These are phyloP conservation scores for Saguinus oedipus DNA, from an alignment of 2,797 vertebrate species.

Conservation along the genomic window DNA sequence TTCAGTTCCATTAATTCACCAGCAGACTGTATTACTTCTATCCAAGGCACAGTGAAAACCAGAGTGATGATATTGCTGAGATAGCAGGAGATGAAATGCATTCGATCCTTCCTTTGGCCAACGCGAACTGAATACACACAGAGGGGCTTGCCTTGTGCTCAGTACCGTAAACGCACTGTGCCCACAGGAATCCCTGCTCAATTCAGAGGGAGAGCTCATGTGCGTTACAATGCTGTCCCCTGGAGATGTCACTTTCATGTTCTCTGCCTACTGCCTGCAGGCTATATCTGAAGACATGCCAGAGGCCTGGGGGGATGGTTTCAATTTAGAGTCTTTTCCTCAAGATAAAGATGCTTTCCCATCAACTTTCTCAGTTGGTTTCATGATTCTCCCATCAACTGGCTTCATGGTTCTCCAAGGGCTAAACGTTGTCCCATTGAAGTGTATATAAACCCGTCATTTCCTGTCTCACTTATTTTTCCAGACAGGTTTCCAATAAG, in stretches of 20 bases:
- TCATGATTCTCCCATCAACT: neutral
- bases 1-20: neutral
- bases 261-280: neutral
- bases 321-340: neutral
- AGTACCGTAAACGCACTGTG: accelerated
- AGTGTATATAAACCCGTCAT: neutral
- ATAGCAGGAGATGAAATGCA: accelerated
- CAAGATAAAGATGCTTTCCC: too few relatives aligned
- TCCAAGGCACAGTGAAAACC: neutral
- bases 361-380: neutral
- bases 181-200: neutral
- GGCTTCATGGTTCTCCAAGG: too few relatives aligned
- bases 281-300: too few relatives aligned
- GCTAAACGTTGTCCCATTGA: neutral
- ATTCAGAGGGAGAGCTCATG: neutral
- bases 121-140: accelerated
- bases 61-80: neutral
- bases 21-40: neutral
- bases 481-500: neutral
- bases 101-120: accelerated
- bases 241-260: neutral
- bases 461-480: neutral
- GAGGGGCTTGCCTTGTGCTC: neutral
- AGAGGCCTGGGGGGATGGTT: neutral
- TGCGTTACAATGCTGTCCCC: neutral